phyloP scores from a whole-genome alignment of 1,140 invertebrate species.

The Scaptomyza graminum region DNA sequence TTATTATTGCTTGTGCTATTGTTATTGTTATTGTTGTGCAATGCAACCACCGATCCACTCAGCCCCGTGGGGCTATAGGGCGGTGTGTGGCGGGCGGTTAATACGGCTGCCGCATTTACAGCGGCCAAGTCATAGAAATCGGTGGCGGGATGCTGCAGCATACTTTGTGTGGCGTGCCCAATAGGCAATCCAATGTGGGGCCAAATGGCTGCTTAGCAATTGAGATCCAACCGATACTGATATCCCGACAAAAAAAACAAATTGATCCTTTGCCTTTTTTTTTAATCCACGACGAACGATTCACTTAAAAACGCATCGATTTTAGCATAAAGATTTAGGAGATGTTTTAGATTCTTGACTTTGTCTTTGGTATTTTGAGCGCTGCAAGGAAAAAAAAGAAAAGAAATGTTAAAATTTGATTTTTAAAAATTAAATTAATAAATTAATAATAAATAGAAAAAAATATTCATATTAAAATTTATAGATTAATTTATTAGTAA shows the following conservation, averaged over 20 bases:
- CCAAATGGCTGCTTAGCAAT: background rate
- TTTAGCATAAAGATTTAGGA: conserved; percentile 7
- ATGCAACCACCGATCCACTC: conserved; percentile 58
- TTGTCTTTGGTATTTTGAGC: conserved; percentile 72
- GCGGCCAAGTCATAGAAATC: conserved; percentile 83
- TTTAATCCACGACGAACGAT: background rate
- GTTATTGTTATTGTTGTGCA: conserved; percentile 66
- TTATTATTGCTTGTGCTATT: conserved; percentile 71
- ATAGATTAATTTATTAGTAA: too few relatives aligned
- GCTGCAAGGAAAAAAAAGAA: conserved; percentile 35
- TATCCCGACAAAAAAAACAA: too few relatives aligned
- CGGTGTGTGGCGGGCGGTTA: conserved; percentile 78
- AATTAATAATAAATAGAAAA: too few relatives aligned
- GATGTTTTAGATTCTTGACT: background rate
- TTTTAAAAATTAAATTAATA: too few relatives aligned
- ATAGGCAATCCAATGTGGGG: background rate
- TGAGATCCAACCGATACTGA: background rate
- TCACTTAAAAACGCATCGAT: conserved; percentile 22
- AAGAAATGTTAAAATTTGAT: background rate
- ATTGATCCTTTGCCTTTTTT: too few relatives aligned
- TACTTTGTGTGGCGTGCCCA: conserved; percentile 16
- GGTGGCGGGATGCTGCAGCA: conserved; percentile 83
- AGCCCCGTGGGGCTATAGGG: conserved; percentile 75
- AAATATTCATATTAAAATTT: too few relatives aligned
- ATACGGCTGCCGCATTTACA: conserved; percentile 75